Evolutionary conservation across 2,113 vertebrate genomes (phyloP), one percentile per base, ranked within the genome.

Genomic region (Dromas ardeola): DNA sequence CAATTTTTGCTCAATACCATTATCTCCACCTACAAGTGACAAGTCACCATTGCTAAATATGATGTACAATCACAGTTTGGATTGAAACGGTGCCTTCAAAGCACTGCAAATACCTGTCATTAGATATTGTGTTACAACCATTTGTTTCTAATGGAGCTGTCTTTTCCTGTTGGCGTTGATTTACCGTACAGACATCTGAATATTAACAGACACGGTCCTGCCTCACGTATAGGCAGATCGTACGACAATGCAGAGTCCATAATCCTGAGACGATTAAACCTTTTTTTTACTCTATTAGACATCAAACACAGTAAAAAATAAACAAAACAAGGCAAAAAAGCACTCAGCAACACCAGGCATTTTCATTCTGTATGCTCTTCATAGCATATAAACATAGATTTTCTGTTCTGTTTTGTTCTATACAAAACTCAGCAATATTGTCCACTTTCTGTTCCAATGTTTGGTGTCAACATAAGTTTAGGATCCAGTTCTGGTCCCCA

Each of bases 391-490:
- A 69, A 69, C 40, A 21, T 8, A 50, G 21, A 52, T 7, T 58
- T 93, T 90, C 16, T 21, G 29, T 38, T 95, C 65, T 79, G 13
- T 67, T 92, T 82, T 78, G 14, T 53, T 94, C 91, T 90, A 9
- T 30, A 59, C 11, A 42, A 93, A 95, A 66, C 32, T 73, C 62
- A 86, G 74, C 26, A 82, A 62, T 20, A n/a, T 17, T 53, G 22
- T 87, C 22, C 50, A 82, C 18, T 95, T 93, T 90, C 70, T 87
- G 38, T 87, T 96, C 73, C 77, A 91, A 82, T 66, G 45, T 89
- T 95, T 85, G 47, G 52, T 85, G 58, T 91, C 86, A 93, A 80
- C 70, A 94, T 89, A 93, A 93, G 66, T 94, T 91, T 95, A 89
- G 62, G 65, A 91, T 80, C 91, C 86, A 77, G 45, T 73, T 85